A percentile compares a stretch with the other conserved stretches of the same genome.
These are phyloP conservation scores for Anoplopoma fimbria DNA, from an alignment of 2,113 vertebrate genomes.

Conservation along the genomic window DNA sequence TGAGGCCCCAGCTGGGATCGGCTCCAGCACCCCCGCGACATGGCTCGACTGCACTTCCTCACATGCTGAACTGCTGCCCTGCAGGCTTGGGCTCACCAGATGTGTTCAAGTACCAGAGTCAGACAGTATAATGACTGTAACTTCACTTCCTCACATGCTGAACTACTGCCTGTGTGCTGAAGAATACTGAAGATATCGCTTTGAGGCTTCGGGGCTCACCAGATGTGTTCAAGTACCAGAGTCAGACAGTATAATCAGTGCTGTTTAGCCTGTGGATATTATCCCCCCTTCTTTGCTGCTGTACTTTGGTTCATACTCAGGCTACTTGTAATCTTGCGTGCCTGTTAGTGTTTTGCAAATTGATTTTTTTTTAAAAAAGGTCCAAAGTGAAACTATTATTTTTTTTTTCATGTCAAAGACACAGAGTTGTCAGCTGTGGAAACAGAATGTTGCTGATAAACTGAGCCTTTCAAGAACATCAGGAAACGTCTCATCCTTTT, in stretches of 20 bases:
- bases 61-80: no score
- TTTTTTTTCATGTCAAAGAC: neutral
- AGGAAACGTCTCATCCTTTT: neutral
- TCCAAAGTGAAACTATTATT: neutral
- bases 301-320: neutral
- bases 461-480: neutral
- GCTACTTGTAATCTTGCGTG: neutral
- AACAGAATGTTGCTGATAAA: neutral
- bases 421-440: no score
- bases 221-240: neutral
- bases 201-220: neutral
- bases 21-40: no score
- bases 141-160: neutral
- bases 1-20: no score
- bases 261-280: neutral
- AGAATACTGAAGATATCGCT: neutral
- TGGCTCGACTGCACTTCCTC: neutral
- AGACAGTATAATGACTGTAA: neutral
- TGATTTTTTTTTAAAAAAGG: neutral
- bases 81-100: neutral
- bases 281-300: neutral
- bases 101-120: neutral
- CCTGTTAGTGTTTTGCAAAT: neutral
- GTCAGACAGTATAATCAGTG: neutral
- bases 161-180: neutral